Conservation (phyloP, 2,113 vertebrate genomes). For the Turdus rufiventris region DNA sequence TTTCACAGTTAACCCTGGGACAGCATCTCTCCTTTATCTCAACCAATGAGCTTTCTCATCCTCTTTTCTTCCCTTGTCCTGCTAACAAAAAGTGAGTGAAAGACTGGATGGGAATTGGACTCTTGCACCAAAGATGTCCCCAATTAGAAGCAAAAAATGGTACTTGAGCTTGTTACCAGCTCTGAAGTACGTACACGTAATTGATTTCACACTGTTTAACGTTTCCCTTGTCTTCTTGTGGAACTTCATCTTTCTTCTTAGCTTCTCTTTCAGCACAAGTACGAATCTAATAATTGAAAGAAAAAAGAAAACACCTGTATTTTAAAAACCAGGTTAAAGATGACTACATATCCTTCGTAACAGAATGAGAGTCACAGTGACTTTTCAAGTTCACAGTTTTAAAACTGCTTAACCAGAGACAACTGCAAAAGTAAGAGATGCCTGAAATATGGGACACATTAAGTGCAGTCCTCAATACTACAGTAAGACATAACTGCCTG, state of each 20-base stretch:
- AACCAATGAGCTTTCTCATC: background rate
- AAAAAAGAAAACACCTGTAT: background rate
- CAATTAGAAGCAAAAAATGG: background rate
- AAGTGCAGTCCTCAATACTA: background rate
- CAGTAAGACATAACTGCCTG: background rate
- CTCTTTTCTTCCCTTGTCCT: background rate
- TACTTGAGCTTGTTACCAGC: background rate
- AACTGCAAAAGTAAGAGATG: background rate
- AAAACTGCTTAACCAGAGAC: background rate
- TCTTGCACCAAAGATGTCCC: background rate
- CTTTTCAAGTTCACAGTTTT: background rate
- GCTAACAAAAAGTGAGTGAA: background rate
- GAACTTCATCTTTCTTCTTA: slow-evolving; percentile 87
- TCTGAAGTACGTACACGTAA: slow-evolving; percentile 86
- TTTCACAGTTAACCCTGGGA: background rate
- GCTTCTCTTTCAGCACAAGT: slow-evolving; percentile 84
- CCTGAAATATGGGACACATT: background rate
- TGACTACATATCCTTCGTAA: background rate
- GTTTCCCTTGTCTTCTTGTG: slow-evolving; percentile 93
- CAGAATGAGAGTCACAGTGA: background rate
- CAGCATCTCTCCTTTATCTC: background rate
- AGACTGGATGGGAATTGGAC: background rate
- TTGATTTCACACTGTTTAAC: slow-evolving; percentile 95
- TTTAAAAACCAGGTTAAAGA: background rate
- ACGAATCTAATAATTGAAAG: slow-evolving; percentile 79